Percentiles rank a stretch among this genome's conserved stretches.
phyloP scores from a whole-genome alignment of 2,113 vertebrate genomes.

The Callorhinus ursinus region DNA sequence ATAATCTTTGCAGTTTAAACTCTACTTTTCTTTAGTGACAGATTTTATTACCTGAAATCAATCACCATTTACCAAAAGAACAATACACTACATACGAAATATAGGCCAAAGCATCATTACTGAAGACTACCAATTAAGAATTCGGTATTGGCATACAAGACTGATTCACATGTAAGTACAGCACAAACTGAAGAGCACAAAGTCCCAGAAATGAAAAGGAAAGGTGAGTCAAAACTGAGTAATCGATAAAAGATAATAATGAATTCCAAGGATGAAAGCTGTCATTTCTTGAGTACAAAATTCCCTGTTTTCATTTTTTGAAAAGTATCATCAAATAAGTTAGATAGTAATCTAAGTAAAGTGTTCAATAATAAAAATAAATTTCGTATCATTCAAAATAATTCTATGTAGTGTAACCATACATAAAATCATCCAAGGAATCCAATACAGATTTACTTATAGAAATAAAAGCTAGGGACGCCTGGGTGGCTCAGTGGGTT shows the following conservation, averaged over 20 bases:
- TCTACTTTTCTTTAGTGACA: neutral
- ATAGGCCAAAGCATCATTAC: neutral
- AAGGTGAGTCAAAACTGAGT: neutral
- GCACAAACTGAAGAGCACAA: neutral
- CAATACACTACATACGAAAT: neutral
- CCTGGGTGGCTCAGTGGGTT: neutral
- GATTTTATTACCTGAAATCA: slow-evolving; percentile 10
- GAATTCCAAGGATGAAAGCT: neutral
- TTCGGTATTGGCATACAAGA: neutral
- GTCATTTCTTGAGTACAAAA: neutral
- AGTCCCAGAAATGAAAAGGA: neutral
- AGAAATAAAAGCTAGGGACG: neutral
- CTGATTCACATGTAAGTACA: neutral
- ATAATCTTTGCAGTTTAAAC: slow-evolving; percentile 19
- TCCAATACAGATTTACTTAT: neutral
- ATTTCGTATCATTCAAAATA: neutral
- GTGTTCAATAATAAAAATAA: neutral
- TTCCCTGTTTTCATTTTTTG: neutral
- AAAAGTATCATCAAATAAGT: neutral
- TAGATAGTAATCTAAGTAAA: neutral
- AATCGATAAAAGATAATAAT: neutral
- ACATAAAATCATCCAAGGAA: neutral
- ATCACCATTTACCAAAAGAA: slow-evolving; percentile 45
- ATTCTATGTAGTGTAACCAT: neutral
- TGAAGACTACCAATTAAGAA: neutral